Conservation (phyloP, 2,797 vertebrate genomes). For the Strix occidentalis region DNA sequence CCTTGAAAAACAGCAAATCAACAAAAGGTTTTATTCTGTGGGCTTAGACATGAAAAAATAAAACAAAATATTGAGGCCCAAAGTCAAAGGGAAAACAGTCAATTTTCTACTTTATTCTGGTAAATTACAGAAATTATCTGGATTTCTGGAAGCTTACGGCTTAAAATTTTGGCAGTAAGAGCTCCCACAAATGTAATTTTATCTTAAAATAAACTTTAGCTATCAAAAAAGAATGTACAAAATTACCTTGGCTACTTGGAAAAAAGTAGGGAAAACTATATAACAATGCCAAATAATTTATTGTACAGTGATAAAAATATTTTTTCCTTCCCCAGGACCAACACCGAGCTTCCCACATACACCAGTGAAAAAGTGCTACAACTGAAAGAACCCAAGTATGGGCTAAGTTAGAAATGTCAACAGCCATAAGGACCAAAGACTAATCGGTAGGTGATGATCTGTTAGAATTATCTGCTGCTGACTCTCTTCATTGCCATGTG, state of each 20-base stretch:
- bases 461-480: background rate
- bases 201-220: background rate
- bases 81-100: background rate
- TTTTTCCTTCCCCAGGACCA: background rate
- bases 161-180: background rate
- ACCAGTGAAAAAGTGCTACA: background rate
- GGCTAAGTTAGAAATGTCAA: background rate
- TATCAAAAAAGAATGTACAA: background rate
- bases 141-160: background rate
- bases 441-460: background rate
- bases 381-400: background rate
- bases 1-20: background rate
- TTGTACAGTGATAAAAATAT: background rate
- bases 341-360: background rate
- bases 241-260: background rate
- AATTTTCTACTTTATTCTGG: background rate
- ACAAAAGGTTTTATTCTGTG: background rate
- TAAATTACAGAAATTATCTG: background rate
- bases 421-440: background rate
- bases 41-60: background rate
- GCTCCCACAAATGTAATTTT: background rate
- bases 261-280: background rate
- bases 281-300: background rate
- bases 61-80: background rate
- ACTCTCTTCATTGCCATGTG: background rate